phyloP scores from a whole-genome alignment of 2,113 vertebrate species.

The Campylorhamphus procurvoides region DNA sequence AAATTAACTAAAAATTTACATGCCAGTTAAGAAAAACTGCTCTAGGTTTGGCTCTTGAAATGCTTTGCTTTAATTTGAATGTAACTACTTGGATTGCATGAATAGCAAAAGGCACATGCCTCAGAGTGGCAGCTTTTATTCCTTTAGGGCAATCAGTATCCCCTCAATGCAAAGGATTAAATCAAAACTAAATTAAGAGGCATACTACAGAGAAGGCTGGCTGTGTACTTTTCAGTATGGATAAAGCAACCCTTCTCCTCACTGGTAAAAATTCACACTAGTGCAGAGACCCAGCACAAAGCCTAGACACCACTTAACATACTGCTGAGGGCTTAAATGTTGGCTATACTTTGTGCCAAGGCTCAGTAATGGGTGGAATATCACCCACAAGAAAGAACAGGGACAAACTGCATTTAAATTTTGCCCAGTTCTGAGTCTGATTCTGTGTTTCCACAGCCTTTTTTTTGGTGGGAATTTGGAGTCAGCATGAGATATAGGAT shows the following conservation, averaged over 20 bases:
- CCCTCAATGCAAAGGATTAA: constrained; percentile 20
- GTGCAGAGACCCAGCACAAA: constrained; percentile 31
- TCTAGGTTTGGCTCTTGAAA: not conserved
- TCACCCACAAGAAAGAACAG: not conserved
- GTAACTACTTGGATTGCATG: not conserved
- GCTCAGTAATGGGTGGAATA: not conserved
- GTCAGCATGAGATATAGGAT: not conserved
- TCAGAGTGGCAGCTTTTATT: not conserved
- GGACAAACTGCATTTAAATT: not conserved
- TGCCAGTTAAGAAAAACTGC: not conserved
- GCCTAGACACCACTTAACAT: constrained; percentile 7
- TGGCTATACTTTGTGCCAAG: not conserved
- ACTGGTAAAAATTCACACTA: not conserved
- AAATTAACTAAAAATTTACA: not conserved
- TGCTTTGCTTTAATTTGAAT: not conserved
- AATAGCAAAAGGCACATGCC: not conserved
- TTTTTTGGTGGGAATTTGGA: not conserved
- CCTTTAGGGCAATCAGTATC: not conserved
- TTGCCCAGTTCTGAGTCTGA: not conserved
- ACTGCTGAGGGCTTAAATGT: constrained; percentile 11
- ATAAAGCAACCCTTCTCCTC: constrained; percentile 42
- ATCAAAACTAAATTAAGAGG: constrained; percentile 33
- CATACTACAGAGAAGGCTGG: not conserved
- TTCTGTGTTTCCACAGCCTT: not conserved
- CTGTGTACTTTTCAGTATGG: not conserved